Base-by-base conservation (phyloP, 1,140 invertebrate species). In the Diachasmimorpha longicaudata region DNA sequence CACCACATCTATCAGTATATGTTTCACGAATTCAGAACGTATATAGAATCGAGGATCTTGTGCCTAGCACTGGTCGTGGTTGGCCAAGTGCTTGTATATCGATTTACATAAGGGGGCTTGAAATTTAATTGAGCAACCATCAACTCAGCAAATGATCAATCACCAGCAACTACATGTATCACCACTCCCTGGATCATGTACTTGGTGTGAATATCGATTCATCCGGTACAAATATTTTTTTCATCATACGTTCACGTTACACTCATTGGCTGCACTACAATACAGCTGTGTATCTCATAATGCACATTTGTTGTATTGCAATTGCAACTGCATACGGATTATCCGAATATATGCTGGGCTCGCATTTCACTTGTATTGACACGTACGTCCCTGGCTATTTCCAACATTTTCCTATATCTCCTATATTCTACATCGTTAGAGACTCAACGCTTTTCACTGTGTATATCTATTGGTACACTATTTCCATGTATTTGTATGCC, bases 281-380 rank as follows among this genome's bases (percentile, higher is more conserved):
- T 63, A 14, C 21, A 31, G 11, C n/a, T 6, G 31, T 31, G 19
- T 2, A 63, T 23, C 76, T 23, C 70, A 73, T 77, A 77, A 74
- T 73, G 16, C 68, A 70, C 68, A 72, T 77, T 80, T 80, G 74
- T 79, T 76, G 74, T 75, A 81, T 78, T 72, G 44, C 72, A 80
- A 78, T 81, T 79, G 77, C 70, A 52, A 21, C 74, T 73, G 74
- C 23, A 48, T 39, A 1, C 42, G 63, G 58, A 76, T 67, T 76
- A 71, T 44, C 70, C 39, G 58, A 63, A 63, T 63, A 63, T 63
- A 25, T 23, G 58, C 58, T 63, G 23, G 58, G 58, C 58, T 63
- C 23, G 58, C 58, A 25, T 63, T 63, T 63, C 58, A 63, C 5
- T 63, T 63, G 58, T 63, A 63, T 63, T 63, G 58, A 63, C 58